Base-by-base conservation (phyloP, 92 coral and sea anemone genomes). In the Phenganax stokvisi region DNA sequence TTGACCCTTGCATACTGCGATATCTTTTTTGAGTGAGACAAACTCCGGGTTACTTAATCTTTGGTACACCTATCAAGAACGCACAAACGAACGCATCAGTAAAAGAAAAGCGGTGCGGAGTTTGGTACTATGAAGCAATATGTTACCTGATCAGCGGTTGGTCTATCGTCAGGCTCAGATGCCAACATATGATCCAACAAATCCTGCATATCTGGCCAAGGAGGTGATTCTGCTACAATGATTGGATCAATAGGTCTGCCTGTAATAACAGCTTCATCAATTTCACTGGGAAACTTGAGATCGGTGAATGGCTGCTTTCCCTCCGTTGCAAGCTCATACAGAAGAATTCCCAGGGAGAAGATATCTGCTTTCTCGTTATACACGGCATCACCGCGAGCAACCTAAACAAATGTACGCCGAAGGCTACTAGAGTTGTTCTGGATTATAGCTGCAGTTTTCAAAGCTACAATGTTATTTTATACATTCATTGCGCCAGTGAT, bases 161-260 rank as follows among this genome's bases (percentile, higher is more conserved):
- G 92, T 81, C 99, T 81, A 73, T 75, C 83, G 37, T 90, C 92
- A 7, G 96, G 91, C 30, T 86, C 88, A 25, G 91, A 84, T 56
- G 89, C 92, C 74, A 96, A 84, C 59, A 91, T 76, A 58, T 96
- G 92, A 27, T 88, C 97, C 82, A 96, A 87, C 54, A 96, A 82
- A 63, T 96, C 97, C 15, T 89, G 86, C 44, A 96, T 77, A 82
- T 96, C 99, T 7, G 99, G 99, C 99, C 99, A 96, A 47, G 99
- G 99, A 75, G 96, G 85, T 65, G 92, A 79, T 6, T 87, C 91
- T 12, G 83, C 82, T 25, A 92, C 88, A 12, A 92, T 88, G 67
- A 96, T 92, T 12, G 99, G 99, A 56, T 96, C 99, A 70, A 96
- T 72, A 51, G 93, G 91, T 53, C 92, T 80, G 11, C 99, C 99